phyloP scores from a whole-genome alignment of 2,888 invertebrate genomes.

The Zygogramma bicolorata region DNA sequence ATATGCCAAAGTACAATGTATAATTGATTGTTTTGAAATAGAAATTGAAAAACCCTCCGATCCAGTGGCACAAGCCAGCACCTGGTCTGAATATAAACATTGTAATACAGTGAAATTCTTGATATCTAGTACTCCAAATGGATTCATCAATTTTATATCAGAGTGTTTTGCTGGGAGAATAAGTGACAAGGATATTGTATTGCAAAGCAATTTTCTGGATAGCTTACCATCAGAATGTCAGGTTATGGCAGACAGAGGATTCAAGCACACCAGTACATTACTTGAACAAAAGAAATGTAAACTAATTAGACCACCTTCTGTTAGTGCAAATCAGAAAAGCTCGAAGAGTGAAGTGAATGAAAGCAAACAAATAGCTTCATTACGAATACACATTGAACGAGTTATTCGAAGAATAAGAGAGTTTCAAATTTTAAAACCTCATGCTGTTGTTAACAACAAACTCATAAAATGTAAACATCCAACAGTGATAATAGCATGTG shows the following conservation, averaged over 20 bases:
- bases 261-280: not conserved
- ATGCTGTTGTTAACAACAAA: slow-evolving; percentile 36
- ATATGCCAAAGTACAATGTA: not conserved
- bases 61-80: slow-evolving; percentile 48
- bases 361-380: slow-evolving; percentile 43
- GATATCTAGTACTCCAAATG: slow-evolving; percentile 51
- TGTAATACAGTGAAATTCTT: slow-evolving; percentile 55
- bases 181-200: too few species aligned
- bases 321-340: too few species aligned
- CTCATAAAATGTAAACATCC: not conserved
- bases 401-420: slow-evolving; percentile 48
- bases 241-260: slow-evolving; percentile 46
- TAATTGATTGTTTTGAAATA: too few species aligned
- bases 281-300: slow-evolving; percentile 14
- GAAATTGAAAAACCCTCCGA: slow-evolving; percentile 51
- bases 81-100: too few species aligned
- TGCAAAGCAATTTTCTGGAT: slow-evolving; percentile 41
- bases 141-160: slow-evolving; percentile 49
- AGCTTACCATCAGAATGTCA: slow-evolving; percentile 24
- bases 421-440: slow-evolving; percentile 38
- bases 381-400: slow-evolving; percentile 52
- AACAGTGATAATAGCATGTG: not conserved
- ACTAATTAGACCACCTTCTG: slow-evolving; percentile 41
- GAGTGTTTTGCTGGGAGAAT: slow-evolving; percentile 46
- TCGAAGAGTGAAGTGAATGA: too few species aligned